Percentiles rank a stretch among this genome's conserved stretches.
These are phyloP conservation scores for Morone chrysops DNA, from an alignment of 2,113 vertebrate species.

Conservation along the genomic window DNA sequence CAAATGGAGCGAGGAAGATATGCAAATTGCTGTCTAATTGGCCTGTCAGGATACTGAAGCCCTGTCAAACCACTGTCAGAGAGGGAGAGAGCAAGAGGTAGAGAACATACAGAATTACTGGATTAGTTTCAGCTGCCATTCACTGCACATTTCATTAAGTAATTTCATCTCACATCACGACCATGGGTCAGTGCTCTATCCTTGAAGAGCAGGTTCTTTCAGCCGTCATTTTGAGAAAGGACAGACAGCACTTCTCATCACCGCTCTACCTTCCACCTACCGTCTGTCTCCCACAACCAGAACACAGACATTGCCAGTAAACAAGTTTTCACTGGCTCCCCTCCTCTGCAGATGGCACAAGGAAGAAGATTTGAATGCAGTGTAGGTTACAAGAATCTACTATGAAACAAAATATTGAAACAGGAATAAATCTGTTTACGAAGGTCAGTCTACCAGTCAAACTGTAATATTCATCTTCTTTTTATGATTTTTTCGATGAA, in stretches of 20 bases:
- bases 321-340: slow-evolving; percentile 6
- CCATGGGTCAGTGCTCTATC: slow-evolving; percentile 68
- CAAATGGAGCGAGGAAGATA: slow-evolving; percentile 79
- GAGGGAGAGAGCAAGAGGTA: slow-evolving; percentile 28
- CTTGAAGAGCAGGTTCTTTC: slow-evolving; percentile 53
- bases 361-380: background rate
- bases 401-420: slow-evolving; percentile 18
- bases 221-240: slow-evolving; percentile 29
- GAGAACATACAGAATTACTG: slow-evolving; percentile 64
- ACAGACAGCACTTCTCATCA: slow-evolving; percentile 10
- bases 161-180: slow-evolving; percentile 63
- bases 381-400: slow-evolving; percentile 8
- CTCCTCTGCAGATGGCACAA: slow-evolving; percentile 32
- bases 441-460: background rate
- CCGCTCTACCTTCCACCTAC: slow-evolving; percentile 3
- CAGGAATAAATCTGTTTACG: background rate
- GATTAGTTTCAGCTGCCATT: slow-evolving; percentile 76
- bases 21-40: slow-evolving; percentile 86
- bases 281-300: slow-evolving; percentile 11
- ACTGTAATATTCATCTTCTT: background rate
- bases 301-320: slow-evolving; percentile 25
- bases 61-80: slow-evolving; percentile 74
- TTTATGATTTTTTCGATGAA: background rate
- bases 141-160: slow-evolving; percentile 76
- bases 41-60: slow-evolving; percentile 77